Percentiles rank a stretch among this genome's conserved stretches.
Evolutionary conservation across 2,888 invertebrate species (phyloP).

Genomic region (Byasa hedistus): DNA sequence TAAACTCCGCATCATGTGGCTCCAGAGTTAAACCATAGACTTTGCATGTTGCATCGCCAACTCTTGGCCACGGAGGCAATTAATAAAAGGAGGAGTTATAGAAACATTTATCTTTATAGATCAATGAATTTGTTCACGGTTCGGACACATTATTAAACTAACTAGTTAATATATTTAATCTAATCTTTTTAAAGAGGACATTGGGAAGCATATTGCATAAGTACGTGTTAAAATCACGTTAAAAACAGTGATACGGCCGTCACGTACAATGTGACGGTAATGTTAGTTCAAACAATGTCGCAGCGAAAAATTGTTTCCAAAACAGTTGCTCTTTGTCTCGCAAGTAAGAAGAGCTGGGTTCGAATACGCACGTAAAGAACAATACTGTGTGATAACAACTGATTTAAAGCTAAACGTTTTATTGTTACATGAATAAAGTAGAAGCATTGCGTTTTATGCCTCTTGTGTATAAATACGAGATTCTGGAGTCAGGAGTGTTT

Average conservation of each 20-base stretch:
- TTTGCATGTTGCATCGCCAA: no score
- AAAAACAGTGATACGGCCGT: conserved; percentile 11
- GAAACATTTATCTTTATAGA: background rate
- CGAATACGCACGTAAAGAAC: conserved; percentile 4
- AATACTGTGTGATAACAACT: conserved; percentile 11
- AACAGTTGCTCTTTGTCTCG: conserved; percentile 19
- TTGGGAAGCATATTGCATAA: background rate
- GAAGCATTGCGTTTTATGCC: background rate
- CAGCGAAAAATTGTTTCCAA: conserved; percentile 17
- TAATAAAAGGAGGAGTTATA: no score
- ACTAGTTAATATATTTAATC: background rate
- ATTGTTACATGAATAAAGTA: background rate
- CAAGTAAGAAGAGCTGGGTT: conserved; percentile 6
- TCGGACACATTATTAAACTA: no score
- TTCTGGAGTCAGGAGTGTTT: no score
- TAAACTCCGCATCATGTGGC: no score
- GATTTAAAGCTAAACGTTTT: conserved; percentile 1
- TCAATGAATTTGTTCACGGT: background rate
- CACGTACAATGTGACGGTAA: conserved; percentile 5
- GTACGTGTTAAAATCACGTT: conserved; percentile 16
- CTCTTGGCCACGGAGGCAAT: no score
- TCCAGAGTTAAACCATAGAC: no score
- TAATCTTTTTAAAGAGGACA: background rate
- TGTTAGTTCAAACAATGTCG: conserved; percentile 17
- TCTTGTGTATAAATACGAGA: background rate